Percentiles rank a stretch among this genome's conserved stretches.
These are phyloP conservation scores for Struthio camelus DNA, from an alignment of 2,113 vertebrate genomes.

Conservation along the genomic window DNA sequence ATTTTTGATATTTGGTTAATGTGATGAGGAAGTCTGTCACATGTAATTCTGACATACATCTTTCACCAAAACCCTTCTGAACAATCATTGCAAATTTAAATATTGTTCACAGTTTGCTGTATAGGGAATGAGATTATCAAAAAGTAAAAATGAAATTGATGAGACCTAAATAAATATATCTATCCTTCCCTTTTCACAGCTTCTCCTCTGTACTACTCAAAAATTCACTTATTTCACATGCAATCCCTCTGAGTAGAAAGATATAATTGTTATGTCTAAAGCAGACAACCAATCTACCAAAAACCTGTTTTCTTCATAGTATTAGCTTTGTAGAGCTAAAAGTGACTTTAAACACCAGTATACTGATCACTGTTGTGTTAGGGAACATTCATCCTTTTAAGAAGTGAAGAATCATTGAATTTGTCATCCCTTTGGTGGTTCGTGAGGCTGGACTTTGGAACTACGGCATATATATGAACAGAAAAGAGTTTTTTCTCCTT, in stretches of 20 bases:
- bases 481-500: not conserved
- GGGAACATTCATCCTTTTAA: not conserved
- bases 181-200: not conserved
- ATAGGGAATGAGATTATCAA: not conserved
- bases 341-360: not conserved
- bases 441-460: not conserved
- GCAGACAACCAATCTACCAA: not conserved
- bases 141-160: not conserved
- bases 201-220: not conserved
- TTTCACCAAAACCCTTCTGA: not conserved
- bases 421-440: not conserved
- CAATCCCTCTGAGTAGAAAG: not conserved
- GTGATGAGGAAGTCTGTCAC: not conserved
- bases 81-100: not conserved
- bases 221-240: not conserved
- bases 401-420: not conserved
- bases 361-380: not conserved
- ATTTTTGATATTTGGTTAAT: not conserved
- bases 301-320: not conserved
- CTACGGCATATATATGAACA: not conserved
- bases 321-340: not conserved
- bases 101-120: not conserved
- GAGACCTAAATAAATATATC: not conserved
- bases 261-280: not conserved
- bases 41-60: not conserved